Base-by-base conservation (phyloP, 37 sponge, comb jelly and placozoan species). In the Tethya wilhelma region DNA sequence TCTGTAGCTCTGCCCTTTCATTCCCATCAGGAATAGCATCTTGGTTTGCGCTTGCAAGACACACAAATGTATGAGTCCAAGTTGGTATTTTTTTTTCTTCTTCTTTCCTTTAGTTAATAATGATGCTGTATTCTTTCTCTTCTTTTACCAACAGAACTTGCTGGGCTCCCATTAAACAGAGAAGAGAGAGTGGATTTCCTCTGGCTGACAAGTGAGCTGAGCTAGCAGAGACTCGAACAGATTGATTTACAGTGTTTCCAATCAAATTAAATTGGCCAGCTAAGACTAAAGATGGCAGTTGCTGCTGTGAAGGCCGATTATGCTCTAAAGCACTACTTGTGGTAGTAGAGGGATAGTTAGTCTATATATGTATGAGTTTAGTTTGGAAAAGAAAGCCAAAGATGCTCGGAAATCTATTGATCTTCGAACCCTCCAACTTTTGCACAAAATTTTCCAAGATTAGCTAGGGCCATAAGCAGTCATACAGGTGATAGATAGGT, bases 31-130 rank as follows among this genome's bases (percentile, higher is more conserved):
- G 73, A 38, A 66, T 22, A 9, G n/a, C 2, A 11, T 78, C 45
- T 78, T 59, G 66, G 19, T 37, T 38, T 14, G 45, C 5, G 36
- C 11, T 78, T 4, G 78, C 78, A 41, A 78, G 55, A n/a, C n/a
- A n/a, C n/a, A n/a, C n/a, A n/a, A n/a, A n/a, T 62, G 64, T 78
- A 29, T 78, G 78, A 12, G 19, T 78, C 78, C 78, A 78, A 33
- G 78, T 78, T 17, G 46, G 67, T 1, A 42, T n/a, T n/a, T n/a
- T 44, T 38, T 64, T 78, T 26, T 59, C n/a, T n/a, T n/a, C n/a
- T n/a, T n/a, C 14, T 46, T 11, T n/a, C 32, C 31, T 25, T 44
- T 14, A 9, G 5, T 19, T 9, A 19, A 9, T 11, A n/a, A n/a
- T n/a, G n/a, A n/a, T n/a, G n/a, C n/a, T n/a, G n/a, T n/a, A 25